phyloP scores from a whole-genome alignment of 2,113 vertebrate species.

The Coregonus clupeaformis region DNA sequence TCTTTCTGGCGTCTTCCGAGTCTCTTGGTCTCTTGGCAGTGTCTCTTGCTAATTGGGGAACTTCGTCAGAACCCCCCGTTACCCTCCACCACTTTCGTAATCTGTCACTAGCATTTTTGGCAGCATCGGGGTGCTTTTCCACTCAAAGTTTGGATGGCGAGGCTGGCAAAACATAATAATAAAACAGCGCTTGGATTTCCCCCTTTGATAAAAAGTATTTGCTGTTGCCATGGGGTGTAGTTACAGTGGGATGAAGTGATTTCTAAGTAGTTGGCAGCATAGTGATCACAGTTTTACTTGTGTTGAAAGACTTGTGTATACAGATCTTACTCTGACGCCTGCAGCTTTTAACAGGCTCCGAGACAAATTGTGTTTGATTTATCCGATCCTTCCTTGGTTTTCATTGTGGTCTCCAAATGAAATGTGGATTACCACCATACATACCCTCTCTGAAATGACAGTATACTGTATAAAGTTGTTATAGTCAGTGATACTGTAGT shows the following conservation, averaged over 20 bases:
- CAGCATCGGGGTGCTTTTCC: slow-evolving; percentile 37
- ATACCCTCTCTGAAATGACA: not conserved
- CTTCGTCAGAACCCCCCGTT: not conserved
- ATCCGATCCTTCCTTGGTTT: slow-evolving; percentile 26
- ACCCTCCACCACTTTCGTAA: slow-evolving; percentile 3
- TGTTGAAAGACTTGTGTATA: slow-evolving; percentile 53
- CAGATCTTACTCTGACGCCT: slow-evolving; percentile 45
- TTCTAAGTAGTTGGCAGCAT: slow-evolving; percentile 44
- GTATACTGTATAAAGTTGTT: not conserved
- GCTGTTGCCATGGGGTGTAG: slow-evolving; percentile 34
- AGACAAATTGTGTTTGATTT: slow-evolving; percentile 29
- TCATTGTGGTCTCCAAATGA: slow-evolving; percentile 37
- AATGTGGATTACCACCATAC: slow-evolving; percentile 6
- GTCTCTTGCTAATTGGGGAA: not conserved
- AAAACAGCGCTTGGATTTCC: slow-evolving; percentile 53
- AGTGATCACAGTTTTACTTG: slow-evolving; percentile 45
- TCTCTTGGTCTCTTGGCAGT: slow-evolving; percentile 20
- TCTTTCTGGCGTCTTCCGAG: not conserved
- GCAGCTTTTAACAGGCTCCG: slow-evolving; percentile 48
- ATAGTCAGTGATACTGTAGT: not conserved
- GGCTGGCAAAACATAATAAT: slow-evolving; percentile 37
- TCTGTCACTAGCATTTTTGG: slow-evolving; percentile 41
- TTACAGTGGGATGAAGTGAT: slow-evolving; percentile 35
- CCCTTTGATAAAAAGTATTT: slow-evolving; percentile 42
- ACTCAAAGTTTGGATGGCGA: slow-evolving; percentile 23